These are phyloP conservation scores for Myotis pilosus DNA, from an alignment of 2,797 vertebrate genomes.

Conservation along the genomic window DNA sequence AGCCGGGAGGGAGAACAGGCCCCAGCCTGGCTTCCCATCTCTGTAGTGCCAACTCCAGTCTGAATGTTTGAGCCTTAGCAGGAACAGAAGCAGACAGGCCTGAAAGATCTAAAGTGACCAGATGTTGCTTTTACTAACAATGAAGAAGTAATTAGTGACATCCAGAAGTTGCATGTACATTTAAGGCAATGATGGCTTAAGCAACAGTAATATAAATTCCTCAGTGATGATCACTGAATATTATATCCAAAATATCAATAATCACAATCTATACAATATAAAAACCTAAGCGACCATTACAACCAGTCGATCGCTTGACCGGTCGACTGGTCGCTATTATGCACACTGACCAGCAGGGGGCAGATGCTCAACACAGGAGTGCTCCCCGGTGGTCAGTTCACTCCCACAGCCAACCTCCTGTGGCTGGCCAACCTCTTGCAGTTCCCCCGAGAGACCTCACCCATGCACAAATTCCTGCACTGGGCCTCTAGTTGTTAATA, in stretches of 20 bases:
- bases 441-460: no score
- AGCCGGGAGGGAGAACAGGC: slow-evolving; percentile 25
- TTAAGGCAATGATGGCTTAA: slow-evolving; percentile 33
- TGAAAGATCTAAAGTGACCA: slow-evolving; percentile 32
- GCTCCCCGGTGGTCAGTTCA: no score
- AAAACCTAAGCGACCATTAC: no score
- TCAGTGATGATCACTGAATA: background rate
- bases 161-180: background rate
- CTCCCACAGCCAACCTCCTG: no score
- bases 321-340: no score
- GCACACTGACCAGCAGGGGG: no score
- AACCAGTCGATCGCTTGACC: no score
- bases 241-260: background rate
- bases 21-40: background rate
- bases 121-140: slow-evolving; percentile 16
- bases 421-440: no score
- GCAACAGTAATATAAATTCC: background rate
- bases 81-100: slow-evolving; percentile 47
- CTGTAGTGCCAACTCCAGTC: slow-evolving; percentile 14
- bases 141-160: background rate
- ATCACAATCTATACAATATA: background rate
- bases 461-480: no score
- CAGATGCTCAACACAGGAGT: no score
- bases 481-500: background rate
- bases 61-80: slow-evolving; percentile 46